A percentile compares a stretch with the other conserved stretches of the same genome.
These are phyloP conservation scores for Sebastes alutus DNA, from an alignment of 2,797 vertebrate species.

Conservation along the genomic window DNA sequence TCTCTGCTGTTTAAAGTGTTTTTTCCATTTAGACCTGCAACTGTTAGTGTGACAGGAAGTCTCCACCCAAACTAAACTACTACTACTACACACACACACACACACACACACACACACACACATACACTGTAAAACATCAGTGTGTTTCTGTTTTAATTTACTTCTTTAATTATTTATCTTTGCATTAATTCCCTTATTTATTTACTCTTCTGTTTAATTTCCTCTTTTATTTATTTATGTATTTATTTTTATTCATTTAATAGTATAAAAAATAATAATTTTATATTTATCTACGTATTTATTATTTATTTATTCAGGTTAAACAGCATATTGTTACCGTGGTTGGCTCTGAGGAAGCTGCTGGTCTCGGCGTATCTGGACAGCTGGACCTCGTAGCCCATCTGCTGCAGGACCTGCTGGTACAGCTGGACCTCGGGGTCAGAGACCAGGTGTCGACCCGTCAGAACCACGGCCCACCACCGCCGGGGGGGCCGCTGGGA, in stretches of 20 bases:
- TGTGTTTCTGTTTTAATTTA: too few relatives aligned
- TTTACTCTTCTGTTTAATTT: too few relatives aligned
- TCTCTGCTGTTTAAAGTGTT: too few relatives aligned
- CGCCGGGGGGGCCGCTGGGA: slow-evolving; percentile 18
- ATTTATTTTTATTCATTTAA: too few relatives aligned
- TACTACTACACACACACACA: background rate
- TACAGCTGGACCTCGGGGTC: slow-evolving; percentile 83
- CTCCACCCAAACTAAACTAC: slow-evolving; percentile 10
- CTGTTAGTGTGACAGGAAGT: slow-evolving; percentile 14
- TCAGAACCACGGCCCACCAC: slow-evolving; percentile 80
- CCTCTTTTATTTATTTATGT: too few relatives aligned
- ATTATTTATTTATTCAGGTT: too few relatives aligned
- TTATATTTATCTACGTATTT: too few relatives aligned
- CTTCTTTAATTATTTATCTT: too few relatives aligned
- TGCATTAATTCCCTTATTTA: too few relatives aligned
- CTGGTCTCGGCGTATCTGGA: slow-evolving; percentile 75
- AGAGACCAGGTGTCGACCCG: slow-evolving; percentile 61
- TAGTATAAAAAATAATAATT: too few relatives aligned
- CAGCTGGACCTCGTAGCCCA: slow-evolving; percentile 80
- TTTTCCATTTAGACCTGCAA: too few relatives aligned
- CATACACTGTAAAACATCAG: background rate
- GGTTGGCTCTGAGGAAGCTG: slow-evolving; percentile 49
- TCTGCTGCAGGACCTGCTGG: slow-evolving; percentile 81
- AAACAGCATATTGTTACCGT: slow-evolving; percentile 31
- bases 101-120: background rate